Evolutionary conservation across 2,888 invertebrate genomes (phyloP).

Genomic region (Agrypnus murinus): DNA sequence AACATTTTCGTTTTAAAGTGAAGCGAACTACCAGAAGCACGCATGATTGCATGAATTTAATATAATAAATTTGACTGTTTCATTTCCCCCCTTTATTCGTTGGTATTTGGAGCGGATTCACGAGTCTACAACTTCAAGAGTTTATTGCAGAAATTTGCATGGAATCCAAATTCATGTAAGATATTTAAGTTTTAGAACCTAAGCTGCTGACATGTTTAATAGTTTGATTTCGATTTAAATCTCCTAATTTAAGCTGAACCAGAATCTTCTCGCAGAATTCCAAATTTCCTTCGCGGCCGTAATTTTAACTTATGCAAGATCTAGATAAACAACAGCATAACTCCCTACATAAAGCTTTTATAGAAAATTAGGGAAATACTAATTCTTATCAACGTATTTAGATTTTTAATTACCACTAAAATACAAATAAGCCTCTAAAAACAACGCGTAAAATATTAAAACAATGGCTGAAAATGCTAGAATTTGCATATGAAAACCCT

Average conservation of each 20-base stretch:
- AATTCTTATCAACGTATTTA: no score
- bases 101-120: slow-evolving; percentile 60
- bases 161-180: slow-evolving; percentile 64
- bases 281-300: no score
- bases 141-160: slow-evolving; percentile 66
- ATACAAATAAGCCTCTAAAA: no score
- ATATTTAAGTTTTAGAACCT: slow-evolving; percentile 63
- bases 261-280: no score
- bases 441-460: no score
- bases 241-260: slow-evolving; percentile 22
- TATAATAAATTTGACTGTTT: slow-evolving; percentile 64
- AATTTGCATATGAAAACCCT: no score
- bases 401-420: no score
- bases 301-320: no score
- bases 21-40: slow-evolving; percentile 51
- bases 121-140: slow-evolving; percentile 56
- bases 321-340: no score
- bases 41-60: slow-evolving; percentile 59
- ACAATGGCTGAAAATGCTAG: no score
- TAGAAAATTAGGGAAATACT: no score
- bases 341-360: no score
- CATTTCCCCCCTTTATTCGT: slow-evolving; percentile 59
- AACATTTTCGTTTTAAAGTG: slow-evolving; percentile 25
- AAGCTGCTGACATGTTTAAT: slow-evolving; percentile 63
- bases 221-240: slow-evolving; percentile 59